These are phyloP conservation scores for Drosophila miranda DNA, from an alignment of 1,140 invertebrate genomes.

Conservation along the genomic window DNA sequence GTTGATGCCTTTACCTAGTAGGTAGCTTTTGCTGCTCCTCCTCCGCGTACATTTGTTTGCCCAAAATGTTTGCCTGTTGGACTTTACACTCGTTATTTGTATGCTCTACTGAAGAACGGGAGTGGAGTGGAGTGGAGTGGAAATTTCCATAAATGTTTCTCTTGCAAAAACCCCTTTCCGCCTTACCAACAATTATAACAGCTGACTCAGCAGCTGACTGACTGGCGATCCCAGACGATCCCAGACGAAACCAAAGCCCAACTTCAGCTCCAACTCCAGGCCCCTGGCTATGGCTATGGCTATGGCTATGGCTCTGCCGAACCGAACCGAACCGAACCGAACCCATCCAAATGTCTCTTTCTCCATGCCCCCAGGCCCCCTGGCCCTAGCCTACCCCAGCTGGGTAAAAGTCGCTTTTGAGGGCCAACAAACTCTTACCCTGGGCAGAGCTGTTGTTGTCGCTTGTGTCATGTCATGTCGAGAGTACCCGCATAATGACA, in stretches of 20 bases:
- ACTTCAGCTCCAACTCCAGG: slow-evolving; percentile 4
- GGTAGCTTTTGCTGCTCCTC: no score
- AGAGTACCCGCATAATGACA: slow-evolving; percentile 35
- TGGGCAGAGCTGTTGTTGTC: slow-evolving; percentile 2
- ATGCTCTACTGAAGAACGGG: slow-evolving; percentile 5
- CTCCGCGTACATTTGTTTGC: background rate
- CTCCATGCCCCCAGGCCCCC: background rate
- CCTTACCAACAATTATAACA: slow-evolving; percentile 43
- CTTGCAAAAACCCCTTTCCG: slow-evolving; percentile 8
- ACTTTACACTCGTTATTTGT: background rate
- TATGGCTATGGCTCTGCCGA: background rate
- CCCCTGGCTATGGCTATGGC: no score
- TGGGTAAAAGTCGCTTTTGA: slow-evolving; percentile 34
- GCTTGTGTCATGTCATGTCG: slow-evolving; percentile 28
- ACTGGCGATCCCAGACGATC: slow-evolving; percentile 6
- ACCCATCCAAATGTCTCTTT: slow-evolving; percentile 21
- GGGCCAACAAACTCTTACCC: slow-evolving; percentile 35
- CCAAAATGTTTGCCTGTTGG: background rate
- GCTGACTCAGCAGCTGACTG: slow-evolving; percentile 46
- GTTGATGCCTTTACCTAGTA: no score
- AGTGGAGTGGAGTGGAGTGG: background rate
- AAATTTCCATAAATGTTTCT: slow-evolving; percentile 20
- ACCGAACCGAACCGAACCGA: slow-evolving; percentile 12
- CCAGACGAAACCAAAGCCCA: slow-evolving; percentile 16
- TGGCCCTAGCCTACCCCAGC: background rate